A percentile compares a stretch with the other conserved stretches of the same genome.
phyloP scores from a whole-genome alignment of 2,888 invertebrate genomes.

The Mystacides longicornis region DNA sequence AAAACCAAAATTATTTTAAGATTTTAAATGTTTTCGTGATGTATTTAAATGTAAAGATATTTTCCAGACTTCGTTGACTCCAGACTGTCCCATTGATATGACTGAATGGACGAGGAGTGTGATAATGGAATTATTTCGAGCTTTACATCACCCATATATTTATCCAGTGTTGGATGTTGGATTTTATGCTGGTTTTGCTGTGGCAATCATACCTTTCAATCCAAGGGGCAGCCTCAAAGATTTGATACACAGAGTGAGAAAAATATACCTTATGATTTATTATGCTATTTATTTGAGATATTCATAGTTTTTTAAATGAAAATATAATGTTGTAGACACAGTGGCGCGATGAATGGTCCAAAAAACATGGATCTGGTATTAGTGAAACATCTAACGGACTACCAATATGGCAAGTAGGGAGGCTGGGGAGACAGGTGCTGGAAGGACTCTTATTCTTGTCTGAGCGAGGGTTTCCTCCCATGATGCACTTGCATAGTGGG shows the following conservation, averaged over 20 bases:
- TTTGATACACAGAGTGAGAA: constrained; percentile 70
- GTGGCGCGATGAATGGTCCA: constrained; percentile 72
- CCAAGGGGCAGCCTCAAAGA: constrained; percentile 82
- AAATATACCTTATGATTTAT: too few species aligned
- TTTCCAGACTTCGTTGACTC: constrained; percentile 50
- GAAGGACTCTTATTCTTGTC: constrained; percentile 80
- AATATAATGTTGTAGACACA: constrained; percentile 48
- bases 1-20: background rate
- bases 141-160: constrained; percentile 87
- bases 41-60: constrained; percentile 18
- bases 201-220: constrained; percentile 77
- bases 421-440: constrained; percentile 79
- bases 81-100: constrained; percentile 60
- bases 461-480: constrained; percentile 81
- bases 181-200: constrained; percentile 60
- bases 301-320: background rate
- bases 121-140: constrained; percentile 74
- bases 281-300: background rate
- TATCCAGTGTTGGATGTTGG: constrained; percentile 84
- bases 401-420: constrained; percentile 72
- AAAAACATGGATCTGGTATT: constrained; percentile 63
- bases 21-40: background rate
- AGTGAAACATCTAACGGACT: constrained; percentile 46
- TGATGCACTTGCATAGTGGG: constrained; percentile 81
- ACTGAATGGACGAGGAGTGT: constrained; percentile 57